Base-by-base conservation (phyloP, 2,888 invertebrate species). In the Drosophila kokeensis region DNA sequence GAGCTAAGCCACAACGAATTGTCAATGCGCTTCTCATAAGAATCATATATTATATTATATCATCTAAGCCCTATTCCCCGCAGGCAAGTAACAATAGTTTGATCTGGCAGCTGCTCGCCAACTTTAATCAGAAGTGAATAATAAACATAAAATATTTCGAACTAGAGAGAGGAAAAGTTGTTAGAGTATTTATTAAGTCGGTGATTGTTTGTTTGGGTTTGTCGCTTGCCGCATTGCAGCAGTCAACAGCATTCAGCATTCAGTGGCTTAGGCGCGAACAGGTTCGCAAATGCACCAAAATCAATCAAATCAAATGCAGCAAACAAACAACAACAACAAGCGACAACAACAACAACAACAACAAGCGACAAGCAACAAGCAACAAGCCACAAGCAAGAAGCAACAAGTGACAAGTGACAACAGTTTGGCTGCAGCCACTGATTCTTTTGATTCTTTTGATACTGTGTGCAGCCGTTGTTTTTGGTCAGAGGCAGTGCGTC, bases 201-300 rank as follows among this genome's bases (percentile, higher is more conserved):
- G 10, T 27, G 27, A 18, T 30, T 3, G 45, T 27, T 6, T 10
- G 49, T n/a, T n/a, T 21, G 10, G 15, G 18, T 5, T 38, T 58
- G 29, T 21, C 42, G 42, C 36, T 24, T 59, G 67, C 42, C 21
- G 42, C 42, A 42, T 13, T 5, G 34, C 34, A 34, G 34, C 34
- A 13, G 13, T 34, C 34, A 34, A 34, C 27, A 29, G 10, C 30
- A 29, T 32, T 53, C 53, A 29, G 10, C 30, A 27, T 53, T 53
- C 52, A 29, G 50, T 48, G 24, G 60, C 61, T 81, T 67, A 79
- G 79, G 81, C 64, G 73, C 81, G 76, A 79, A 79, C 79, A 64
- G 60, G 79, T 79, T 79, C 78, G 69, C 73, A 77, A 81, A 81
- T 81, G 75, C 60, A 67, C 69, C 63, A 59, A 75, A 79, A 74